Evolutionary conservation across 1,140 invertebrate genomes (phyloP), one percentile per base, ranked within the genome.

Genomic region (Grapholita molesta): DNA sequence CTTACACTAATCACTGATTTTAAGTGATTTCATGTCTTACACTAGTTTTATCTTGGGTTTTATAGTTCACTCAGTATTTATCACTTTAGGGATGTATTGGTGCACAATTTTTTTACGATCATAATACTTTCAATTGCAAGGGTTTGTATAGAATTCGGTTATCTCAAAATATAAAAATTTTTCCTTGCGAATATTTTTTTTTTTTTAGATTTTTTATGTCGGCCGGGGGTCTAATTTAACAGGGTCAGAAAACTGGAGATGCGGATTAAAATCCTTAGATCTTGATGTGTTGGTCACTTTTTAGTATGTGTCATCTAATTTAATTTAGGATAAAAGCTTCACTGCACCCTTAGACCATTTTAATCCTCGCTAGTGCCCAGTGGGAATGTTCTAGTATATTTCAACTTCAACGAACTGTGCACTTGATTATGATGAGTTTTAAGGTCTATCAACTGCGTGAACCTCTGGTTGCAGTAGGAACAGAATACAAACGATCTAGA

Each of bases 381-480:
- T 18, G 18, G 12, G 28, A 61, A 28, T 15, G 12, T n/a, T 61
- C n/a, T 52, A 6, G 30, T 64, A 33, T 70, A 70, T n/a, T 61
- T 68, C 4, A 70, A 61, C 8, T 67, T 18, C 3, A 76, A 21
- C 1, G 66, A 67, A 8, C 57, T 25, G 33, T 84, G 79, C 6
- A 61, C 61, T 6, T 66, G 55, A 9, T 76, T 68, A 6, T 70
- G 69, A 55, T 86, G 85, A 8, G 64, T 21, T 57, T 71, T 82
- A 53, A 84, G 69, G 48, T 87, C 78, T 25, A 64, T 66, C 23
- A 82, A 12, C n/a, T 38, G 72, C 4, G 42, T 67, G 66, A 83
- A 87, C 3, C 65, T 70, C 12, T 72, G 71, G 3, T 68, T 65
- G 35, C 85, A 89, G 18, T 70, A 25, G 0, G 28, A 48, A 42